Evolutionary conservation across 1,140 invertebrate genomes (phyloP), one percentile per base, ranked within the genome.

Genomic region (Bradynema listronoti): DNA sequence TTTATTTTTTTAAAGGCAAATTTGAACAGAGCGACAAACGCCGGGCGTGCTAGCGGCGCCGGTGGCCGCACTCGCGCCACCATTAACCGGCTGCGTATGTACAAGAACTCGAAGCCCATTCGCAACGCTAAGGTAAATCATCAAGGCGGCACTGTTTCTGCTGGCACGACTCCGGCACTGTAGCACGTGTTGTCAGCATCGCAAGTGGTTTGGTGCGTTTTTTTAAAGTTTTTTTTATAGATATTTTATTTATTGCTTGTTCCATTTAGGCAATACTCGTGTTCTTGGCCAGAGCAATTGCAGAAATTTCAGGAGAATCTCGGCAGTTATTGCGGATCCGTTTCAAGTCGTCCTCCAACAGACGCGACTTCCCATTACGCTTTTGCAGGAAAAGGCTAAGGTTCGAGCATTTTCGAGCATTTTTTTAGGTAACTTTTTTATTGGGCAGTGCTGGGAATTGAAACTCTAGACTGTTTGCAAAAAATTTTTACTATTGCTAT

Each of bases 291-390:
- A 80, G 86, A 85, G 75, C 87, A 90, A 3, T 80, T 99, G 27
- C 94, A 99, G 82, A 91, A 89, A 71, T 99, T 99, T 78, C 91
- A 98, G 82, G 87, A 88, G 51, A 91, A 95, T 80, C 84, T 99
- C 72, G 90, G 89, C 32, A 88, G 92, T 87, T 27, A 84, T 92
- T 42, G 90, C 87, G 73, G 91, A 99, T 82, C 93, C 94, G 0
- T 98, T 96, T 78, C 88, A 96, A 79, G 87, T 99, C 25, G 85
- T 99, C 4, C 92, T 99, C 89, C 90, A 88, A 79, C 89, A 91
- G 11, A 92, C 93, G 0, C 88, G 88, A 69, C 82, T 98, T 32
- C 95, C 95, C 1, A 86, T 97, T 19, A 91, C 91, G 1, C 81
- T 99, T 29, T 82, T 99, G 0, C 91, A 95, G 80, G 91, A 97